These are phyloP conservation scores for Aporophyla lueneburgensis DNA, from an alignment of 2,888 invertebrate species.

Conservation along the genomic window DNA sequence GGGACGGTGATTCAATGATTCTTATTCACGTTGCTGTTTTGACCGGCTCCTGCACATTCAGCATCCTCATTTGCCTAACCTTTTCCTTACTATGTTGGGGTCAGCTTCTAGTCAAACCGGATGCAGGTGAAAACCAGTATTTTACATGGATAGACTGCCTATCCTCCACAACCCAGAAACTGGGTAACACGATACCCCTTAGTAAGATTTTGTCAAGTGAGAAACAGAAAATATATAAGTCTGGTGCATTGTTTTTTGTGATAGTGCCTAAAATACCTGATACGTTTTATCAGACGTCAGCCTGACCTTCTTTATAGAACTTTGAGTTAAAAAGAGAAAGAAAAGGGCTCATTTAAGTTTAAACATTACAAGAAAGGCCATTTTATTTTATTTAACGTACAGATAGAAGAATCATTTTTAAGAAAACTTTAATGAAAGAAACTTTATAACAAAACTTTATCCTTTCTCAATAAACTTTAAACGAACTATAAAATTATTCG, in stretches of 20 bases:
- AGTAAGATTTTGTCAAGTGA: neutral
- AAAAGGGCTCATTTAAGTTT: too few species aligned
- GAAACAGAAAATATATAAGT: neutral
- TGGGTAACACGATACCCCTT: too few species aligned
- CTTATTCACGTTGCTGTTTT: neutral
- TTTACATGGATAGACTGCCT: too few species aligned
- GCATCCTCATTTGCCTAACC: too few species aligned
- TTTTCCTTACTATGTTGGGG: too few species aligned
- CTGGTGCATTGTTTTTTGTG: neutral
- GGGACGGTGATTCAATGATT: neutral
- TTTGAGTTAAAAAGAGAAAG: neutral
- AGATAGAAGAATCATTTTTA: neutral
- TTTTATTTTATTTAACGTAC: neutral
- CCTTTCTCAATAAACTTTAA: neutral
- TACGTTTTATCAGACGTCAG: neutral
- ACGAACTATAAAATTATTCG: neutral
- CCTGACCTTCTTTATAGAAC: too few species aligned
- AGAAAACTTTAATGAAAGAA: neutral
- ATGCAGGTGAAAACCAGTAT: too few species aligned
- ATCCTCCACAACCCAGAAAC: too few species aligned
- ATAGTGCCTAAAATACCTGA: neutral
- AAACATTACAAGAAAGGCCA: neutral
- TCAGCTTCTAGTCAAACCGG: too few species aligned
- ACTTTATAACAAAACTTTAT: neutral
- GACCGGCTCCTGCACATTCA: too few species aligned